Base-by-base conservation (phyloP, 2,797 vertebrate species). In the Rhadinocentrus ornatus region DNA sequence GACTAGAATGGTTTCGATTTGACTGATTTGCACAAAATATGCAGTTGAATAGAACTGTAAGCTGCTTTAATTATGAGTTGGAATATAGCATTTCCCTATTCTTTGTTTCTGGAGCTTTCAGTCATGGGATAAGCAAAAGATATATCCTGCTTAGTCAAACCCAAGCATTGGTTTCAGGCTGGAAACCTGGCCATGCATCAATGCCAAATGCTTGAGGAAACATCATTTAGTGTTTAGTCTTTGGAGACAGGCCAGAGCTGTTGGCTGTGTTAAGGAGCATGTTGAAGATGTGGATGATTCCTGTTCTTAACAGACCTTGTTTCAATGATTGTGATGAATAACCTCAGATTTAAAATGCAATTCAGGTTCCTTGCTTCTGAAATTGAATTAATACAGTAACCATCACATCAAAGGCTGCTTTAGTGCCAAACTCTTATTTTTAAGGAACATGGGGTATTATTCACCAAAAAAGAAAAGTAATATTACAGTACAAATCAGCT, bases 61-160 rank as follows among this genome's bases (percentile, higher is more conserved):
- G 10, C 80, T 82, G 83, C 69, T 88, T 89, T 86, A 59, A 79
- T 88, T 91, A 87, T 66, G 57, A 84, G 69, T 52, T 58, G 69
- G 83, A 84, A 85, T 55, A 57, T 53, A 89, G 84, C 31, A 66
- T 79, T 75, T 69, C 62, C 80, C 34, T 63, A 18, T 69, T 80
- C 46, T 13, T 6, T n/a, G 24, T 77, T 71, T 71, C 71, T 13
- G 41, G 78, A 60, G 71, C 67, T 86, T 77, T 67, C 39, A 66
- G 62, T 50, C 64, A 63, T 63, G n/a, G 12, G 75, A 75, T 57
- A 72, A 86, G 75, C 65, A 70, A 53, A 56, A 82, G 74, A 82
- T 81, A 70, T 57, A 56, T 86, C 78, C 83, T 87, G 63, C 81
- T 90, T 75, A 81, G 67, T 27, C 20, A 18, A 66, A 77, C 55